Evolutionary conservation across 2,113 vertebrate genomes (phyloP).

Genomic region (Bambusicola thoracicus): DNA sequence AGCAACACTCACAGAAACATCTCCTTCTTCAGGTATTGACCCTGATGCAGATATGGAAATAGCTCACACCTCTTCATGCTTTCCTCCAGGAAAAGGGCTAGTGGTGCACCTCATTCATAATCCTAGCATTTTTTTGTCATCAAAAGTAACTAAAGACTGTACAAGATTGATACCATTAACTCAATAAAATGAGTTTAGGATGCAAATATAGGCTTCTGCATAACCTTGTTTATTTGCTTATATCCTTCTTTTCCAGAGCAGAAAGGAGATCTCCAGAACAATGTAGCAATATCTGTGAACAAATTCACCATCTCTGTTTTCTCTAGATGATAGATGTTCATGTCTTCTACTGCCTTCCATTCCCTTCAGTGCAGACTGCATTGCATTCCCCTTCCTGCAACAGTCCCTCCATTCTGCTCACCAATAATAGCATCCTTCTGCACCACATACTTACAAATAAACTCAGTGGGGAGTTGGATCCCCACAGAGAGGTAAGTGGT

Average conservation of each 20-base stretch:
- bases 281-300: neutral
- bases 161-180: neutral
- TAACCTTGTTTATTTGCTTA: neutral
- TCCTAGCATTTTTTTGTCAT: neutral
- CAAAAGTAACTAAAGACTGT: neutral
- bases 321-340: neutral
- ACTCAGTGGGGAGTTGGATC: neutral
- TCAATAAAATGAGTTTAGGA: neutral
- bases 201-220: neutral
- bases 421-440: neutral
- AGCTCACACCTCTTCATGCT: neutral
- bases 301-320: neutral
- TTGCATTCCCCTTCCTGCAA: neutral
- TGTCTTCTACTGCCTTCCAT: neutral
- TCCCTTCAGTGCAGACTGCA: neutral
- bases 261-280: neutral
- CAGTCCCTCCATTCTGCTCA: neutral
- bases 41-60: neutral
- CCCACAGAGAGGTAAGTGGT: neutral
- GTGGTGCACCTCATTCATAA: neutral
- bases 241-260: neutral
- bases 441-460: neutral
- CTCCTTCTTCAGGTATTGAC: neutral
- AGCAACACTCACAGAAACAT: neutral
- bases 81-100: neutral